Evolutionary conservation across 2,113 vertebrate species (phyloP).

Genomic region (Meriones unguiculatus): DNA sequence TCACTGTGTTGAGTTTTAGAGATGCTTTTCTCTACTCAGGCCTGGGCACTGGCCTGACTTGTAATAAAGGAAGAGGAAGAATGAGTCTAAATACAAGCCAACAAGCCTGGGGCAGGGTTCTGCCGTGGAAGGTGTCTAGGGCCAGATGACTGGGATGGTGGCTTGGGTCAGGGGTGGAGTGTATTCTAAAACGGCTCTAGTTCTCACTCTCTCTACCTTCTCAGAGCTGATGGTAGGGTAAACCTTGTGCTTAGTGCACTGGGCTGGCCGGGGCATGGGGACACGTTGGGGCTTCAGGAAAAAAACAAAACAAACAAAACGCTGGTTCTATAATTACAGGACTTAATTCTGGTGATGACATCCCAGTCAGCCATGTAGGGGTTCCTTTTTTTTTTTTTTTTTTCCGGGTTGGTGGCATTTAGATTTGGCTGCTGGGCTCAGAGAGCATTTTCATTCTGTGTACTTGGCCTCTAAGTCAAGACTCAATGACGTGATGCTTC

Average conservation of each 20-base stretch:
- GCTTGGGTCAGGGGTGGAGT: background rate
- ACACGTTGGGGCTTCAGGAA: background rate
- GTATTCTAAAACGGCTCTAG: background rate
- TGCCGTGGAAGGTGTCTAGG: background rate
- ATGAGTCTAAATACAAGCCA: background rate
- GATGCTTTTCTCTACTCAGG: background rate
- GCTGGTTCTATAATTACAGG: background rate
- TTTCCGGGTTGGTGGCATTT: background rate
- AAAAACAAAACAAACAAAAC: background rate
- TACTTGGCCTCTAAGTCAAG: fast-evolving
- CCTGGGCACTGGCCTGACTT: background rate
- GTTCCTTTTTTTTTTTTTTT: background rate
- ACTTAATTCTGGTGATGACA: background rate
- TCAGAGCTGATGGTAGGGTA: background rate
- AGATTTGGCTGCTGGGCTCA: background rate
- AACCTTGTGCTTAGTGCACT: background rate
- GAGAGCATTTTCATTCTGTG: background rate
- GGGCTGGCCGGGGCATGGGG: background rate
- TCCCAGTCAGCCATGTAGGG: conserved; percentile 89
- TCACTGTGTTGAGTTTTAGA: background rate
- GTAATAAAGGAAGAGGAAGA: background rate
- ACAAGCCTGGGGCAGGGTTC: background rate
- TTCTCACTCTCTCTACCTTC: background rate
- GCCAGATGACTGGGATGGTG: background rate
- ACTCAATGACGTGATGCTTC: fast-evolving